A percentile compares a stretch with the other conserved stretches of the same genome.
phyloP scores from a whole-genome alignment of 2,797 vertebrate species.

The Florisuga fusca region DNA sequence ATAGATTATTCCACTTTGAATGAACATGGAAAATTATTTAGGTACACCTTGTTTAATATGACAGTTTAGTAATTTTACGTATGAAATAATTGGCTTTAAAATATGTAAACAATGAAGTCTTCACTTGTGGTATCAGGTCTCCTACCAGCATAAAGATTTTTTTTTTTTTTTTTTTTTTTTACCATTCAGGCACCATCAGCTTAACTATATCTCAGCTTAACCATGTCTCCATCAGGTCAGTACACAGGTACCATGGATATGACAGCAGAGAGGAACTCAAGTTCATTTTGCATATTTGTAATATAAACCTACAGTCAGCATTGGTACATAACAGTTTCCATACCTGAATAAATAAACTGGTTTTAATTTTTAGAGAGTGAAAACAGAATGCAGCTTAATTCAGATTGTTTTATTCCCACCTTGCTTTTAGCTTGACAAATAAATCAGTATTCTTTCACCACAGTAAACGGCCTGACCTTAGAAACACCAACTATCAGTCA shows the following conservation, averaged over 20 bases:
- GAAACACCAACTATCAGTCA: not conserved
- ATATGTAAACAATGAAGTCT: not conserved
- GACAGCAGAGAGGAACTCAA: not conserved
- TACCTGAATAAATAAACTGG: not conserved
- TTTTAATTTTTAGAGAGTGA: not conserved
- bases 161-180: not conserved
- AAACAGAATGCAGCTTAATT: not conserved
- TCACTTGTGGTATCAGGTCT: not conserved
- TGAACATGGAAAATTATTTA: conserved; percentile 64
- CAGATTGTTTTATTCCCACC: not conserved
- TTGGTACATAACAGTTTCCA: not conserved
- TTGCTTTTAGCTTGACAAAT: not conserved
- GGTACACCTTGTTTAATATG: conserved; percentile 64
- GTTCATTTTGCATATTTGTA: not conserved
- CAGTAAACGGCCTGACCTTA: not conserved
- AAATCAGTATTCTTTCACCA: not conserved
- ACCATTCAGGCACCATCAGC: not conserved
- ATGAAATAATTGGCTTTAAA: conserved; percentile 44
- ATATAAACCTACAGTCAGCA: not conserved
- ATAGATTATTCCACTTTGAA: conserved; percentile 59
- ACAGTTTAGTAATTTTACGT: conserved; percentile 39
- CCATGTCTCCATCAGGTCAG: not conserved
- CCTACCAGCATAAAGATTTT: not conserved
- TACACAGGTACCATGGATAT: not conserved
- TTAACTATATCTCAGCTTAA: not conserved